These are phyloP conservation scores for Smithornis capensis DNA, from an alignment of 2,113 vertebrate species.

Conservation along the genomic window DNA sequence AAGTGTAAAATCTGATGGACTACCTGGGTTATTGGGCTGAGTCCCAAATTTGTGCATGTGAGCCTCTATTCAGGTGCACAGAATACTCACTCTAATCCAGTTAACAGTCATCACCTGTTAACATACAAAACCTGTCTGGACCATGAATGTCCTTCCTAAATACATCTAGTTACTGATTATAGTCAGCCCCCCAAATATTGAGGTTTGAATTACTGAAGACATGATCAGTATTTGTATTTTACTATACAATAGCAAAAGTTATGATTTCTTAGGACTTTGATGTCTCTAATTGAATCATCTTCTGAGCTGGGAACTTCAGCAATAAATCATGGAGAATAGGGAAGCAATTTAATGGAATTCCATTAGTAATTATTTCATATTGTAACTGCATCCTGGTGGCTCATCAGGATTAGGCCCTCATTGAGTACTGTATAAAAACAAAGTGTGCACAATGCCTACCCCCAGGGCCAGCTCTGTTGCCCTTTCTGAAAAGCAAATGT, in stretches of 20 bases:
- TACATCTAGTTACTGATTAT: neutral
- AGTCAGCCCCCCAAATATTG: neutral
- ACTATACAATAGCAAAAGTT: neutral
- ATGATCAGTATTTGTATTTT: neutral
- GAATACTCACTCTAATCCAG: neutral
- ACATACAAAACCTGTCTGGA: neutral
- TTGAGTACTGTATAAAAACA: neutral
- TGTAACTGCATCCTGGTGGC: neutral
- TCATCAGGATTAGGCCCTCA: slow-evolving; percentile 26
- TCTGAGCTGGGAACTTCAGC: neutral
- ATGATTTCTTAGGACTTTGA: neutral
- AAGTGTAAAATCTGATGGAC: neutral
- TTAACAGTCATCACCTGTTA: neutral
- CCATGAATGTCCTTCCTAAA: neutral
- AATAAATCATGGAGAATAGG: neutral
- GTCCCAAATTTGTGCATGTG: neutral
- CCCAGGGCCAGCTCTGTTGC: neutral
- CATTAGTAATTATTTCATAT: slow-evolving; percentile 33
- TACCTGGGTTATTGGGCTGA: neutral
- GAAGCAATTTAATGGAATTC: slow-evolving; percentile 14
- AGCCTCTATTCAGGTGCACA: neutral
- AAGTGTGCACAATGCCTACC: neutral
- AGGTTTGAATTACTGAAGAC: neutral
- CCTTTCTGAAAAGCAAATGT: neutral
- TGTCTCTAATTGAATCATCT: neutral